Conservation (phyloP, 2,797 vertebrate genomes). For the Tympanoctomys barrerae region DNA sequence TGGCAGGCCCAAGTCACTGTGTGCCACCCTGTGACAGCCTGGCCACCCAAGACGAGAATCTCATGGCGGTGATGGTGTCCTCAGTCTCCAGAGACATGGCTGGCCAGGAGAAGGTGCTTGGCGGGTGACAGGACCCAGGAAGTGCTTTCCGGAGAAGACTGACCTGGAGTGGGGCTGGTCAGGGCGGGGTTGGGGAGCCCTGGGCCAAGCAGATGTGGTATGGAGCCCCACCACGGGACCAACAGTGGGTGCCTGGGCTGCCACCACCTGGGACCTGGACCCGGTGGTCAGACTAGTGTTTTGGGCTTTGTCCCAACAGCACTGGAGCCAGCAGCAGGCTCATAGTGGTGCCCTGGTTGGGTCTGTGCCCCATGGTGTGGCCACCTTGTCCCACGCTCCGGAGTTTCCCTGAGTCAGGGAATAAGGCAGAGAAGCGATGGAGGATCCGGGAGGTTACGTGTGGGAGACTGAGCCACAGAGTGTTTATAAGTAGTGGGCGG, state of each 20-base stretch:
- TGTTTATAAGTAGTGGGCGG: background rate
- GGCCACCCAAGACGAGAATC: background rate
- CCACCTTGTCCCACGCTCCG: background rate
- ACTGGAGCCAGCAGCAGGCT: background rate
- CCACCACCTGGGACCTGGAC: background rate
- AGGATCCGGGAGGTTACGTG: background rate
- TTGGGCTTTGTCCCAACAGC: background rate
- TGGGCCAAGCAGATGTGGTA: background rate
- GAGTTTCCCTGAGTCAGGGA: too few species aligned
- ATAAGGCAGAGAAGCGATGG: background rate
- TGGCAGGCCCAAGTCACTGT: background rate
- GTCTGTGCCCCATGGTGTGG: background rate
- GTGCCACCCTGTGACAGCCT: background rate
- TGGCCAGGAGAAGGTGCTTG: background rate
- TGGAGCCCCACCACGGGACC: background rate
- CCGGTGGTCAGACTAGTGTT: fast-evolving
- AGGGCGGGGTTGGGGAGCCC: background rate
- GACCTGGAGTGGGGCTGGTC: background rate
- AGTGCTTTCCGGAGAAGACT: background rate
- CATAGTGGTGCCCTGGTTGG: background rate
- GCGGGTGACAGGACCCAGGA: background rate
- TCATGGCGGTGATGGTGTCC: background rate
- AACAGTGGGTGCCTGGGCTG: background rate
- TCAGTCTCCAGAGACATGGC: background rate
- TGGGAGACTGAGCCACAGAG: background rate